These are phyloP conservation scores for Xestia xanthographa DNA, from an alignment of 2,888 invertebrate species.

Conservation along the genomic window DNA sequence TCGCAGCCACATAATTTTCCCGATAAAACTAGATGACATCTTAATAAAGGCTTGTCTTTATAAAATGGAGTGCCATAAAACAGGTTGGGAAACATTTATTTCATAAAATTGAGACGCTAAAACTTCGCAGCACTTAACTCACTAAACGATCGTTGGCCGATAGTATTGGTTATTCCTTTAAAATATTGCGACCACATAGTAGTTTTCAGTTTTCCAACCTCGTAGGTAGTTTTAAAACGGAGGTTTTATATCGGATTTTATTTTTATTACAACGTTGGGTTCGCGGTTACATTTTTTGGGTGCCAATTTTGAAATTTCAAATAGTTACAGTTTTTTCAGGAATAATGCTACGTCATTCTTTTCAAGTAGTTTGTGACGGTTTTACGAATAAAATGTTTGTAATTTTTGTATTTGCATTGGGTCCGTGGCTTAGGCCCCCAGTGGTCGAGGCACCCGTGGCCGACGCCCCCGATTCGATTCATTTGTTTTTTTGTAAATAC, in stretches of 20 bases:
- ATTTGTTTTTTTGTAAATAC: no score
- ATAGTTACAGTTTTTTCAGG: neutral
- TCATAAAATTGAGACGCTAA: constrained; percentile 75
- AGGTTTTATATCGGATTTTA: constrained; percentile 46
- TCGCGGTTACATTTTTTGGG: neutral
- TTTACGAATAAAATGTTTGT: neutral
- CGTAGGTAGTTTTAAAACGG: constrained; percentile 38
- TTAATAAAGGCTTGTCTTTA: constrained; percentile 65
- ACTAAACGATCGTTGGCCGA: constrained; percentile 75
- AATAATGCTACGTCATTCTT: neutral
- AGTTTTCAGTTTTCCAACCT: constrained; percentile 59
- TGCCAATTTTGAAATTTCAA: constrained; percentile 2
- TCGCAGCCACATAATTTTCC: constrained; percentile 49
- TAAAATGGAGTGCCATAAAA: constrained; percentile 62
- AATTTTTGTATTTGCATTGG: no score
- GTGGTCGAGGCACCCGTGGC: no score
- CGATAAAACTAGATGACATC: constrained; percentile 58
- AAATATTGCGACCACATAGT: constrained; percentile 73
- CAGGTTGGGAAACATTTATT: constrained; percentile 68
- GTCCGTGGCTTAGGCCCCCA: no score
- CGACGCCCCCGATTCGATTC: no score
- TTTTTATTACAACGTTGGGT: constrained; percentile 45
- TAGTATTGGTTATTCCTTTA: constrained; percentile 78
- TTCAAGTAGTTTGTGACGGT: neutral
- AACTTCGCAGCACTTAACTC: constrained; percentile 72